Conservation (phyloP, 2,888 invertebrate genomes). For the Amphimallon solstitiale region DNA sequence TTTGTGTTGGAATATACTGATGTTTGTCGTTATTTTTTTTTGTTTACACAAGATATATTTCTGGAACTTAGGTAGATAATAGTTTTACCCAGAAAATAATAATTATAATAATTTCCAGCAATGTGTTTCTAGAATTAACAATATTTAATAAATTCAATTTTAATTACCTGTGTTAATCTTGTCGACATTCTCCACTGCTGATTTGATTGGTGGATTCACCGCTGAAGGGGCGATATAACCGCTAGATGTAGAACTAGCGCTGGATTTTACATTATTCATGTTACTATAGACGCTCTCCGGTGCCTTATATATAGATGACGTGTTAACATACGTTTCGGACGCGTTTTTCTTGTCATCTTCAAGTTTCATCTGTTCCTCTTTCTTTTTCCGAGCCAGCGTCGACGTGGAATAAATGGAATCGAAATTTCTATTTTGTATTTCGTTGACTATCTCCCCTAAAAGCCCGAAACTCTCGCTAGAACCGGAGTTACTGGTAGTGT, state of each 20-base stretch:
- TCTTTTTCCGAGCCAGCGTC: conserved; percentile 73
- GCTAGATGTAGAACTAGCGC: conserved; percentile 72
- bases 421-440: conserved; percentile 86
- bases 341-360: conserved; percentile 53
- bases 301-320: conserved; percentile 67
- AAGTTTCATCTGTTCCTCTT: conserved; percentile 58
- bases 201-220: conserved; percentile 71
- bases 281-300: conserved; percentile 74
- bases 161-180: conserved; percentile 14
- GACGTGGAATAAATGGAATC: conserved; percentile 89
- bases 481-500: conserved; percentile 62
- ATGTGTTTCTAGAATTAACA: background rate
- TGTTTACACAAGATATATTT: too few relatives aligned
- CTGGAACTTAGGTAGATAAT: too few relatives aligned
- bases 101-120: too few relatives aligned
- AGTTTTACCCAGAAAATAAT: too few relatives aligned
- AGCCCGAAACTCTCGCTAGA: conserved; percentile 80
- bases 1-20: too few relatives aligned
- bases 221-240: conserved; percentile 80
- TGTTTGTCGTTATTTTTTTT: too few relatives aligned
- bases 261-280: conserved; percentile 69
- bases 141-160: conserved; percentile 43
- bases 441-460: conserved; percentile 86
- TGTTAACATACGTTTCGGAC: conserved; percentile 70
- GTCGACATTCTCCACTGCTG: conserved; percentile 24